These are phyloP conservation scores for Meloe dianella DNA, from an alignment of 2,888 invertebrate species.

Conservation along the genomic window DNA sequence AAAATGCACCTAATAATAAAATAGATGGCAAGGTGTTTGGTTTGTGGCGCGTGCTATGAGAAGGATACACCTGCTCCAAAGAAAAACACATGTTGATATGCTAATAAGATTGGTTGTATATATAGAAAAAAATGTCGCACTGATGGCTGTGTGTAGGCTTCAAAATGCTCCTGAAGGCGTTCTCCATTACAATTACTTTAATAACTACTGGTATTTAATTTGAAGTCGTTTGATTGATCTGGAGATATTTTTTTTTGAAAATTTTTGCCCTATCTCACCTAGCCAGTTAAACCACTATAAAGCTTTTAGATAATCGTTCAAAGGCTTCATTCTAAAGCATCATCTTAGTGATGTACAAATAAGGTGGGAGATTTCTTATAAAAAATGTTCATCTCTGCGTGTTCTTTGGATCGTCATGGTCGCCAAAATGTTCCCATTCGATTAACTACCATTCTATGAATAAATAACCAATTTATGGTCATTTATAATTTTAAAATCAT, in stretches of 20 bases:
- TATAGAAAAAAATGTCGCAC: conserved; percentile 23
- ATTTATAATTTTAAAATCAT: neutral
- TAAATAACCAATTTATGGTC: neutral
- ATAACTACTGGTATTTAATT: conserved; percentile 24
- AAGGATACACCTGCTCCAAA: conserved; percentile 44
- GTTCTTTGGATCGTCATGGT: too few relatives aligned
- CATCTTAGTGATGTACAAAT: too few relatives aligned
- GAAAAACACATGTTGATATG: conserved; percentile 54
- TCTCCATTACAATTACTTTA: conserved; percentile 18
- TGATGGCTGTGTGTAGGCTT: conserved; percentile 13
- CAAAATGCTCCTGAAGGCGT: neutral
- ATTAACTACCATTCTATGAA: neutral
- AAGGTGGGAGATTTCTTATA: too few relatives aligned
- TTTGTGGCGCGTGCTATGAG: conserved; percentile 51
- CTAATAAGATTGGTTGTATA: conserved; percentile 45
- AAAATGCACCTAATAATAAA: conserved; percentile 34
- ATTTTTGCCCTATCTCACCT: too few relatives aligned
- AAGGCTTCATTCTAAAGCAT: too few relatives aligned
- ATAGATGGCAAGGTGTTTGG: conserved; percentile 48
- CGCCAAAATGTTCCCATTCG: too few relatives aligned
- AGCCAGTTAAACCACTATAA: too few relatives aligned
- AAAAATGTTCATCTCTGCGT: too few relatives aligned
- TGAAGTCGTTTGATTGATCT: neutral
- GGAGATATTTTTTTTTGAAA: too few relatives aligned
- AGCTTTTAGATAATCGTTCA: too few relatives aligned